Conservation (phyloP, 2,888 invertebrate species). For the Mesochorus sp. region DNA sequence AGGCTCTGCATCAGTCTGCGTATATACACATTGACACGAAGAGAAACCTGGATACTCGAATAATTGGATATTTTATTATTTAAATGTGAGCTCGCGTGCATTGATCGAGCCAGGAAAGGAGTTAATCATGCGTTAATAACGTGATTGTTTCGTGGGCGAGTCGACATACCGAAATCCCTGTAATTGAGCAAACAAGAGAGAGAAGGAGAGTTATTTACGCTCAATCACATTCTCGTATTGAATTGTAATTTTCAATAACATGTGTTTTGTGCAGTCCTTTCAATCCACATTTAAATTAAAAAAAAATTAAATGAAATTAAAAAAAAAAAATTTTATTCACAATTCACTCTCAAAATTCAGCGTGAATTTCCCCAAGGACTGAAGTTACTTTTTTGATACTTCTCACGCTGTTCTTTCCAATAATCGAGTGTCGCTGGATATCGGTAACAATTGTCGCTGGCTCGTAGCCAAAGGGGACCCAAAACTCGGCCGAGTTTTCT, state of each 20-base stretch:
- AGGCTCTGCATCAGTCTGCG: too few species aligned
- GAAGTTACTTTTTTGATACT: conserved; percentile 54
- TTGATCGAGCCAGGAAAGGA: conserved; percentile 25
- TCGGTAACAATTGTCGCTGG: conserved; percentile 68
- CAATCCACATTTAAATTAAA: too few species aligned
- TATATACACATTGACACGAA: too few species aligned
- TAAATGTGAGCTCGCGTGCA: conserved; percentile 2
- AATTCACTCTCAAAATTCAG: too few species aligned
- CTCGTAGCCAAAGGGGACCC: conserved; percentile 57
- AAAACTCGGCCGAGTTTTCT: conserved; percentile 53
- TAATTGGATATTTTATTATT: conserved; percentile 30
- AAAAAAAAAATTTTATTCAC: too few species aligned
- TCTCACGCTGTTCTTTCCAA: conserved; percentile 69
- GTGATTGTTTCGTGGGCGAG: conserved; percentile 6
- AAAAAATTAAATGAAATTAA: not conserved
- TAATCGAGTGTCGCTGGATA: conserved; percentile 70
- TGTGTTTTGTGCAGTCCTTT: not conserved
- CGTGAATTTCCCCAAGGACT: too few species aligned
- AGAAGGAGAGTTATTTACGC: too few species aligned
- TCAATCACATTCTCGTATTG: not conserved
- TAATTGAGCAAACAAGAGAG: too few species aligned
- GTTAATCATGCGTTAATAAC: conserved; percentile 10
- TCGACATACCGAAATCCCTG: conserved; percentile 17
- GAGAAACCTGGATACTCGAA: not conserved
- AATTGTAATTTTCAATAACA: not conserved